These are phyloP conservation scores for Pygoscelis antarcticus DNA, from an alignment of 2,113 vertebrate genomes.

Conservation along the genomic window DNA sequence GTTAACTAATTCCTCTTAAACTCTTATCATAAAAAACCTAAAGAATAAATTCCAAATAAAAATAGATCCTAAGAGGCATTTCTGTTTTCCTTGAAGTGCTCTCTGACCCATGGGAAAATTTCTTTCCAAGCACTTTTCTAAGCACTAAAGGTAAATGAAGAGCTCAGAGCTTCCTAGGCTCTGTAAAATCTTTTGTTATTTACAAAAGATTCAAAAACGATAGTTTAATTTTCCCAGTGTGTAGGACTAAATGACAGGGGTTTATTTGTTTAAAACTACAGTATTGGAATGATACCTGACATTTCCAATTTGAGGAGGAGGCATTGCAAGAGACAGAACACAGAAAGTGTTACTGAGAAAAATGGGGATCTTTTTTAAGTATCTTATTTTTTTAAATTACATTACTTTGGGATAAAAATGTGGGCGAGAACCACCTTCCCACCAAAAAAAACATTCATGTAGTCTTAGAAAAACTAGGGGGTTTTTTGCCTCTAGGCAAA, in stretches of 20 bases:
- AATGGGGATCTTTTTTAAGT: accelerated
- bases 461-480: neutral
- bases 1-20: neutral
- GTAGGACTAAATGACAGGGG: neutral
- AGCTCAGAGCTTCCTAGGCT: neutral
- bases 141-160: neutral
- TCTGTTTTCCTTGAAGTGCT: neutral
- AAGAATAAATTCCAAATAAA: neutral
- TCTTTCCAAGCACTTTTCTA: neutral
- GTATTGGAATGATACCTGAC: neutral
- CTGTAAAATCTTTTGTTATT: neutral
- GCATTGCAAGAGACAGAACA: neutral
- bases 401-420: neutral
- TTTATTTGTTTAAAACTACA: neutral
- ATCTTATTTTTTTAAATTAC: neutral
- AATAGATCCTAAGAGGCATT: neutral
- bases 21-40: neutral
- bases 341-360: neutral
- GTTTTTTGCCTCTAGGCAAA: neutral
- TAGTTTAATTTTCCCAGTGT: neutral
- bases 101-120: neutral
- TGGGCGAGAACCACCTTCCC: neutral
- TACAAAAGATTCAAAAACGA: neutral
- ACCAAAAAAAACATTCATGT: neutral
- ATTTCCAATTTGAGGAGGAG: neutral